Evolutionary conservation across 2,113 vertebrate genomes (phyloP), one percentile per base, ranked within the genome.

Genomic region (Tetraodon nigroviridis): DNA sequence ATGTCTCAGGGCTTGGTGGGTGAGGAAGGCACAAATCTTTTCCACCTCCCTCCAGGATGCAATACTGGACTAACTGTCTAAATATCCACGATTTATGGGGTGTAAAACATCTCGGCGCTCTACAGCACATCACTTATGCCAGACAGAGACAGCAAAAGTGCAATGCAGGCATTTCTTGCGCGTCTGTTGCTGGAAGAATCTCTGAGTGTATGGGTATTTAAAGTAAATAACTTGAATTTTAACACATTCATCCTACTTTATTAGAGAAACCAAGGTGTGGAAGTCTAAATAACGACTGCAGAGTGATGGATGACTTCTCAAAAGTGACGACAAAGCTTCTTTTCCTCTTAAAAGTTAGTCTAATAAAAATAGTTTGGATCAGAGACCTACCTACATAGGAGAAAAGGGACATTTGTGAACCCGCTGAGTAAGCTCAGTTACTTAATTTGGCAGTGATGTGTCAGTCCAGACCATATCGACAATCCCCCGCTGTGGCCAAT

Each of bases 11-110:
- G 55, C 48, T 58, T 51, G 67, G 51, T 61, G 68, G 67, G 63
- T 64, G 59, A 81, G 68, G 68, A 79, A 73, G 57, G 75, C 68
- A 84, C 82, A 80, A 81, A 81, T 84, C 75, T 84, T 50, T 27
- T 29, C 64, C 62, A 32, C 69, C 65, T 53, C 68, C 58, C 71
- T 41, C 54, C 51, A 74, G 76, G 53, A 64, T 61, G 51, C 63
- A 53, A 57, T 46, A 17, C 42, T 51, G 64, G 55, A 55, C 42
- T 56, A 64, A 29, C 61, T 67, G 73, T 82, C 78, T 69, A 75
- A 70, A 75, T 73, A 71, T 72, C 54, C 50, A 68, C 73, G 79
- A 88, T 83, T 83, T 76, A 84, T 86, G 63, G 63, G 51, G 51
- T 61, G 53, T 75, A 78, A 83, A 81, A 56, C 72, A 55, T 74